A percentile compares a stretch with the other conserved stretches of the same genome.
phyloP scores from a whole-genome alignment of 2,113 vertebrate genomes.

The Isichthys henryi region DNA sequence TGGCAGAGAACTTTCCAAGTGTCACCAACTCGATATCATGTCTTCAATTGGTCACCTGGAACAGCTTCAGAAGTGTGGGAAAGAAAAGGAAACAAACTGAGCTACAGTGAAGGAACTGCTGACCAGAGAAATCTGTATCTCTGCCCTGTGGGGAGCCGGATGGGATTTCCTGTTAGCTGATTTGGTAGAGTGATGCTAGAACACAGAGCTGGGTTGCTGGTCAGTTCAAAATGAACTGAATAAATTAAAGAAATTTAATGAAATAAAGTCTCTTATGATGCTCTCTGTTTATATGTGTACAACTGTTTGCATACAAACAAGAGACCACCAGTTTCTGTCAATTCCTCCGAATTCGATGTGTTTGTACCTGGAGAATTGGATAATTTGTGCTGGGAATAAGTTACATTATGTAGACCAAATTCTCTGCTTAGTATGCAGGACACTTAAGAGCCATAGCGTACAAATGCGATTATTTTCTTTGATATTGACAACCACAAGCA shows the following conservation, averaged over 20 bases:
- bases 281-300: neutral
- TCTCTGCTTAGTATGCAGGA: neutral
- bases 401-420: neutral
- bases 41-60: neutral
- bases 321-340: neutral
- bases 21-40: neutral
- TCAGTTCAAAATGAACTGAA: neutral
- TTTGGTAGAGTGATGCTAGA: neutral
- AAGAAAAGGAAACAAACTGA: neutral
- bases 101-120: neutral
- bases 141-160: neutral
- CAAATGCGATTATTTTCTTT: neutral
- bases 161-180: neutral
- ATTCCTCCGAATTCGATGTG: neutral
- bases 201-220: neutral
- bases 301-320: neutral
- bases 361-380: neutral
- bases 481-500: neutral
- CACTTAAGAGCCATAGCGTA: neutral
- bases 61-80: neutral
- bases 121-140: neutral
- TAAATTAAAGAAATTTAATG: neutral
- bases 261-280: neutral
- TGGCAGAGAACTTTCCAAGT: neutral
- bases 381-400: neutral